Conservation (phyloP, 2,888 invertebrate genomes). For the Harmothoe impar region DNA sequence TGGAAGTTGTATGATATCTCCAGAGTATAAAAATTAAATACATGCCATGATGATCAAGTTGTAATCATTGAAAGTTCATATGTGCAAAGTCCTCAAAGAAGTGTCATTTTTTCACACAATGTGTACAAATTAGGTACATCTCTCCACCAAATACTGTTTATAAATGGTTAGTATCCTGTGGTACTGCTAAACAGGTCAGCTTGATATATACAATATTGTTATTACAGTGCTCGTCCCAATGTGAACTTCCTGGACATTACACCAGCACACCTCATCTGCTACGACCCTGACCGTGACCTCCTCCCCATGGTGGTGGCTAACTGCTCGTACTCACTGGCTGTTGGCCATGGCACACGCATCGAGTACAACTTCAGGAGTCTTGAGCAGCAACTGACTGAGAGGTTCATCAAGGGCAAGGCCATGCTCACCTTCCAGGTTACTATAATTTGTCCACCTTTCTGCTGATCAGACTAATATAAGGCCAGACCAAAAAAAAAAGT, state of each 20-base stretch:
- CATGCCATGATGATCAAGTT: no score
- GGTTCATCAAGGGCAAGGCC: constrained; percentile 71
- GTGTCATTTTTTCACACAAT: no score
- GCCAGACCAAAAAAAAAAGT: no score
- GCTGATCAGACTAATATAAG: not conserved
- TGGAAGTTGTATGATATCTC: no score
- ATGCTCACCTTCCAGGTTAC: constrained; percentile 61
- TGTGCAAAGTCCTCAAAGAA: no score
- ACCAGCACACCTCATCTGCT: constrained; percentile 68
- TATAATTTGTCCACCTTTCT: not conserved
- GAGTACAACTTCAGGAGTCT: constrained; percentile 74
- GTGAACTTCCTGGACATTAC: constrained; percentile 62
- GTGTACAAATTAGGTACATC: no score
- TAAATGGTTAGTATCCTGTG: no score
- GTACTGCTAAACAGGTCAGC: no score
- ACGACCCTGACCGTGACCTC: constrained; percentile 73
- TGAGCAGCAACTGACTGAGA: constrained; percentile 73
- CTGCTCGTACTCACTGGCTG: constrained; percentile 75
- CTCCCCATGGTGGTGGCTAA: constrained; percentile 75
- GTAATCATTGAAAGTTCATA: no score
- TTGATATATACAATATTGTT: not conserved
- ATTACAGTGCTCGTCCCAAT: not conserved
- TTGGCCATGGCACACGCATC: constrained; percentile 71
- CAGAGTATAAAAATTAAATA: no score
- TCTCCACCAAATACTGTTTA: not conserved